These are phyloP conservation scores for Cerastoderma edule DNA, from an alignment of 2,888 invertebrate genomes.

Conservation along the genomic window DNA sequence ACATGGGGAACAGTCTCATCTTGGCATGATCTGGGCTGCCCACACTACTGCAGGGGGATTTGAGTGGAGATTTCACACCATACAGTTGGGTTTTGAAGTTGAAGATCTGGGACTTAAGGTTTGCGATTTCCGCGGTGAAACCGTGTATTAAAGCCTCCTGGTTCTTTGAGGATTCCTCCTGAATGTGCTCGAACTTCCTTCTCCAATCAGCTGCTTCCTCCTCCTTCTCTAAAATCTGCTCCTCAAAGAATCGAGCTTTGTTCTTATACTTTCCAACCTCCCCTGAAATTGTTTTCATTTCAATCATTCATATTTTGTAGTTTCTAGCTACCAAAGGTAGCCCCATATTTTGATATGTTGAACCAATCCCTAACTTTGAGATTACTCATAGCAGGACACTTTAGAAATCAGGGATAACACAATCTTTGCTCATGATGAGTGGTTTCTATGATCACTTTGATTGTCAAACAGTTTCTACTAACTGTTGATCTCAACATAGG, in stretches of 20 bases:
- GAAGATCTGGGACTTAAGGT: slow-evolving; percentile 68
- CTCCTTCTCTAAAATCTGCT: slow-evolving; percentile 54
- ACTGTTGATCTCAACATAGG: too few relatives aligned
- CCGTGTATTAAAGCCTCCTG: slow-evolving; percentile 78
- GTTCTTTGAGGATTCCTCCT: slow-evolving; percentile 70
- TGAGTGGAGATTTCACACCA: slow-evolving; percentile 50
- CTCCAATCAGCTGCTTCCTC: slow-evolving; percentile 56
- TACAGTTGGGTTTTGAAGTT: slow-evolving; percentile 51
- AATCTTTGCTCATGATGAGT: too few relatives aligned
- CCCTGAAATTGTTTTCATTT: slow-evolving; percentile 28
- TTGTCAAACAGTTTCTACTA: too few relatives aligned
- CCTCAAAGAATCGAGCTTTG: slow-evolving; percentile 59
- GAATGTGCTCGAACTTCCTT: slow-evolving; percentile 63
- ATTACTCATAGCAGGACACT: too few relatives aligned
- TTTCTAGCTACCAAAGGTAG: too few relatives aligned
- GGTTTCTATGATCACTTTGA: too few relatives aligned
- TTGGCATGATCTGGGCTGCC: slow-evolving; percentile 42
- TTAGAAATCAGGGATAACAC: too few relatives aligned
- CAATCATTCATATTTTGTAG: too few relatives aligned
- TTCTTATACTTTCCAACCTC: slow-evolving; percentile 51
- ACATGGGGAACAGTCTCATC: slow-evolving; percentile 50
- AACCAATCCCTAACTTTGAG: too few relatives aligned
- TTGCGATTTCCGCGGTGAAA: slow-evolving; percentile 75
- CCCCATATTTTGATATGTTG: too few relatives aligned
- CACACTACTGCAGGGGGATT: slow-evolving; percentile 51